phyloP scores from a whole-genome alignment of 1,140 invertebrate species.

The Elysia chlorotica region DNA sequence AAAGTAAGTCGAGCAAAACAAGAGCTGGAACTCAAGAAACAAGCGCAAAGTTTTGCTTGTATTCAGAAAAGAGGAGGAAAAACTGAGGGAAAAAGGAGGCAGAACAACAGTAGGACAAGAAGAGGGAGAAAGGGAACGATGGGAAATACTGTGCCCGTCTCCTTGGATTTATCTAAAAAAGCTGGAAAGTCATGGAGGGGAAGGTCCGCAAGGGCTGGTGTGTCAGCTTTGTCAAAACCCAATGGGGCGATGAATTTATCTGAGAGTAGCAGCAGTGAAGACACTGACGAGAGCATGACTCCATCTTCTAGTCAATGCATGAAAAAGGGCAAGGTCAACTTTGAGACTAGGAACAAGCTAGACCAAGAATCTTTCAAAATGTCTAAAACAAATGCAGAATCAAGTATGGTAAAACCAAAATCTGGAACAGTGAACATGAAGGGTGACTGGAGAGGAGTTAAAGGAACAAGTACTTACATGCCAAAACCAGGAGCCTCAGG shows the following conservation, averaged over 20 bases:
- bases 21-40: neutral
- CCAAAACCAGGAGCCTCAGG: too few species aligned
- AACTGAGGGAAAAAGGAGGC: neutral
- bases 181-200: neutral
- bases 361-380: too few species aligned
- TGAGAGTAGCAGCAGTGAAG: slow-evolving; percentile 9
- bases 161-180: too few species aligned
- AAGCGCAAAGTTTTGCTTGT: neutral
- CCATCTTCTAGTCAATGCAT: too few species aligned
- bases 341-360: too few species aligned
- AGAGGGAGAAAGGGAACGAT: neutral
- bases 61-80: neutral
- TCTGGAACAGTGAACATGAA: too few species aligned
- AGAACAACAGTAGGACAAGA: neutral
- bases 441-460: too few species aligned
- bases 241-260: slow-evolving; percentile 6
- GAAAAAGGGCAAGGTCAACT: too few species aligned
- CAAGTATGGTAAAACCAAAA: too few species aligned
- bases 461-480: too few species aligned
- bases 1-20: slow-evolving; percentile 14
- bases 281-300: neutral
- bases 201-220: neutral
- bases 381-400: too few species aligned
- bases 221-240: neutral
- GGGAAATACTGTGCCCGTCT: neutral